Conservation (phyloP, 2,888 invertebrate genomes). For the Notodonta ziczac region DNA sequence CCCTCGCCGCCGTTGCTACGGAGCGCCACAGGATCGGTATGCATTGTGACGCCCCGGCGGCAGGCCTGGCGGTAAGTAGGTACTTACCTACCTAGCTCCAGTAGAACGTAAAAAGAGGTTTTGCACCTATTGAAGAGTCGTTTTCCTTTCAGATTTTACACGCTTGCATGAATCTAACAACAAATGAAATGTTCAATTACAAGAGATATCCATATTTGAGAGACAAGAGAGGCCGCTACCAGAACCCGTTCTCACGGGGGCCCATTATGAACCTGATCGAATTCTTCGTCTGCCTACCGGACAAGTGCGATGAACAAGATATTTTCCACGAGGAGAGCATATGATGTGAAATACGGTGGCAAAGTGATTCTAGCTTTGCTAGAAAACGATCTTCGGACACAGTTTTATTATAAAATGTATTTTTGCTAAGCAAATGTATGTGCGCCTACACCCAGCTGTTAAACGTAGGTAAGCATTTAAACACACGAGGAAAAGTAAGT, state of each 20-base stretch:
- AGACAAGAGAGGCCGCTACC: slow-evolving; percentile 94
- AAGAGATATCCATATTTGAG: slow-evolving; percentile 95
- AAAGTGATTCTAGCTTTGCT: slow-evolving; percentile 17
- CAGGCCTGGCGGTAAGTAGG: too few relatives aligned
- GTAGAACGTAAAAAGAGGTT: too few relatives aligned
- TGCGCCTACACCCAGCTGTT: not conserved
- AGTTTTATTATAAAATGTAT: slow-evolving; percentile 19
- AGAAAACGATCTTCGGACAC: slow-evolving; percentile 27
- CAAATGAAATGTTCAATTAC: slow-evolving; percentile 97
- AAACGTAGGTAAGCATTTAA: not conserved
- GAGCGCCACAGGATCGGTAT: too few relatives aligned
- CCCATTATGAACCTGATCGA: slow-evolving; percentile 94
- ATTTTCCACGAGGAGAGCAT: slow-evolving; percentile 87
- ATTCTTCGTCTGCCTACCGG: slow-evolving; percentile 94
- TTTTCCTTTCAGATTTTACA: slow-evolving; percentile 88
- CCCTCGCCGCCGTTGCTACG: too few relatives aligned
- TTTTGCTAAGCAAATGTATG: slow-evolving; percentile 13
- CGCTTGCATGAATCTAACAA: slow-evolving; percentile 96
- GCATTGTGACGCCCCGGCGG: too few relatives aligned
- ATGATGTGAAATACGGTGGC: slow-evolving; percentile 61
- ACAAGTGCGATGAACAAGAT: slow-evolving; percentile 90
- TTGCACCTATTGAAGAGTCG: too few relatives aligned
- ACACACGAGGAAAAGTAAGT: not conserved
- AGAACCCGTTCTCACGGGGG: slow-evolving; percentile 96
- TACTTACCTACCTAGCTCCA: too few relatives aligned